Percentiles rank a stretch among this genome's conserved stretches.
Evolutionary conservation across 64 coral and sea anemone genomes (phyloP).

Genomic region (Acropora tenuis): DNA sequence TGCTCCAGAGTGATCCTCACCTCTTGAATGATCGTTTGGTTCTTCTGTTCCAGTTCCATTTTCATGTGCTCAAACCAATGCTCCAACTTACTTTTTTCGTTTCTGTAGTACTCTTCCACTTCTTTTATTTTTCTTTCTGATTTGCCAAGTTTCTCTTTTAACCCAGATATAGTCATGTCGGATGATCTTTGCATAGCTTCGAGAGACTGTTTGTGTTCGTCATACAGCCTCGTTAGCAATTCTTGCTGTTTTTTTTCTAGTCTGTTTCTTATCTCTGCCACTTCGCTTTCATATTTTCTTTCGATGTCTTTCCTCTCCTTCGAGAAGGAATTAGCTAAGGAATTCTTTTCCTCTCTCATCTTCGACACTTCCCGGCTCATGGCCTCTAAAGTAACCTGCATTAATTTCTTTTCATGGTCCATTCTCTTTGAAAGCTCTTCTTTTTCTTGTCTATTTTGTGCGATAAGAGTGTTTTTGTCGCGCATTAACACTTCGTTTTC

Average conservation of each 20-base stretch:
- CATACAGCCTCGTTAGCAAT: not conserved
- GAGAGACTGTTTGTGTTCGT: constrained; percentile 16
- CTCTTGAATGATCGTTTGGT: constrained; percentile 6
- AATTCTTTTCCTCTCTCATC: constrained; percentile 37
- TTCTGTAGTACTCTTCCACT: constrained; percentile 24
- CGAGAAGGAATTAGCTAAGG: not conserved
- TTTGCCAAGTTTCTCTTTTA: constrained; percentile 38
- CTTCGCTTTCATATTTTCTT: constrained; percentile 11
- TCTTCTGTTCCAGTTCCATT: constrained; percentile 25
- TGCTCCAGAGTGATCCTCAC: constrained; percentile 20
- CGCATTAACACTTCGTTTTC: constrained; percentile 12
- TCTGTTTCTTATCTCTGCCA: not conserved
- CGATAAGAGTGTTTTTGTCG: constrained; percentile 1
- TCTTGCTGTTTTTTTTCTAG: constrained; percentile 26
- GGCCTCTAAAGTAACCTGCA: constrained; percentile 39
- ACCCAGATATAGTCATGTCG: not conserved
- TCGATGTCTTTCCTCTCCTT: constrained; percentile 31
- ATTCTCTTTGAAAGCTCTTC: constrained; percentile 51
- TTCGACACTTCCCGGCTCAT: constrained; percentile 47
- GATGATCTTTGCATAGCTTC: constrained; percentile 9
- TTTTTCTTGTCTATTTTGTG: constrained; percentile 32
- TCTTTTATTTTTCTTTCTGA: constrained; percentile 31
- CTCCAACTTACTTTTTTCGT: constrained; percentile 31
- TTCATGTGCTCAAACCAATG: constrained; percentile 34
- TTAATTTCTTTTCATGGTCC: constrained; percentile 64